Conservation (phyloP, 2,113 vertebrate genomes). For the Arizona elegans region DNA sequence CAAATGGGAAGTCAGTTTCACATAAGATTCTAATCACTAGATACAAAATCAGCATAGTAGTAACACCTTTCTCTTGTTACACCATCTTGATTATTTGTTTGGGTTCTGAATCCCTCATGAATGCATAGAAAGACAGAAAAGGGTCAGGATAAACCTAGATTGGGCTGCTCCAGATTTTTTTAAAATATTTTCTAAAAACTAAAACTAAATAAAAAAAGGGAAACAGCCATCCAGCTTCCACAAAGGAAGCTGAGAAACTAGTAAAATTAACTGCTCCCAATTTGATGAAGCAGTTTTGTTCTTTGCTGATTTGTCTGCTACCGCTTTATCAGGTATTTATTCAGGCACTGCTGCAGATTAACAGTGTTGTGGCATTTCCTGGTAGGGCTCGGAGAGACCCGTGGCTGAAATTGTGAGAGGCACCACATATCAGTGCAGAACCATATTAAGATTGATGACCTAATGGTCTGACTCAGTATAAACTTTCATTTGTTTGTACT, state of each 20-base stretch:
- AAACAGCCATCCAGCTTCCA: neutral
- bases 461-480: neutral
- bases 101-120: neutral
- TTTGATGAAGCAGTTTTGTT: neutral
- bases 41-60: neutral
- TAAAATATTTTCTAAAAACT: neutral
- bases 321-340: neutral
- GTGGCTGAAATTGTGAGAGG: neutral
- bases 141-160: neutral
- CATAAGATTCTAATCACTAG: neutral
- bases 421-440: neutral
- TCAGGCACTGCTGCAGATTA: neutral
- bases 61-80: neutral
- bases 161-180: neutral
- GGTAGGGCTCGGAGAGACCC: neutral
- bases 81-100: neutral
- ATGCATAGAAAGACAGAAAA: neutral
- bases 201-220: neutral
- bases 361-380: neutral
- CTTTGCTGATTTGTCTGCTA: neutral
- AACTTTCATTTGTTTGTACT: neutral
- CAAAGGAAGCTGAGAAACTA: neutral
- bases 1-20: neutral
- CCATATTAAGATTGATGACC: neutral
- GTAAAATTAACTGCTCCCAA: neutral